These are phyloP conservation scores for Synergus laeviventris DNA, from an alignment of 2,888 invertebrate species.

Conservation along the genomic window DNA sequence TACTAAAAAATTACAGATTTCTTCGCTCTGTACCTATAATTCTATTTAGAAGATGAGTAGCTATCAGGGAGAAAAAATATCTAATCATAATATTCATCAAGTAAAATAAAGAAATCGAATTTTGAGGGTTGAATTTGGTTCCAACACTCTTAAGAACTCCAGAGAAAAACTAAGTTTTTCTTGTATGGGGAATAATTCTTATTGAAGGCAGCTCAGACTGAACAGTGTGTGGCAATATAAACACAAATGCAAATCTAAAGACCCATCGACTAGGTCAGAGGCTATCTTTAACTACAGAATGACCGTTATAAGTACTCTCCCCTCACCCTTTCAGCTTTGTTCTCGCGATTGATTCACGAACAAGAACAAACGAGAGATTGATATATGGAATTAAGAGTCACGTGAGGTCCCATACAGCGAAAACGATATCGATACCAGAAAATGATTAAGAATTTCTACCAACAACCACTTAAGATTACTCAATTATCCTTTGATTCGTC, in stretches of 20 bases:
- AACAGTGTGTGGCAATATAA: neutral
- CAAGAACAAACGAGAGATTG: slow-evolving; percentile 4
- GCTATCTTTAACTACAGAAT: slow-evolving; percentile 16
- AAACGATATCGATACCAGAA: too few relatives aligned
- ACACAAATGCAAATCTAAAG: neutral
- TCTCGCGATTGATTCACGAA: neutral
- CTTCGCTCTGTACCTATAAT: neutral
- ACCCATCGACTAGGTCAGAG: slow-evolving; percentile 5
- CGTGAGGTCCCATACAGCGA: too few relatives aligned
- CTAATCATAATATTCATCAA: neutral
- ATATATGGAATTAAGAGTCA: neutral
- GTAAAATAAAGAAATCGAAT: neutral
- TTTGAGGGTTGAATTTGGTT: neutral
- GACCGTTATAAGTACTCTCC: neutral
- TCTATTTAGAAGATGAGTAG: too few relatives aligned
- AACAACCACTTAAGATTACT: too few relatives aligned
- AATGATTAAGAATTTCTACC: too few relatives aligned
- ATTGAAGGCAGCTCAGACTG: neutral
- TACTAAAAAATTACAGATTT: neutral
- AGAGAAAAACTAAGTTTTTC: neutral
- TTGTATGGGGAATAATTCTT: neutral
- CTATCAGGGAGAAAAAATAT: too few relatives aligned
- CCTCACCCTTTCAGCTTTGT: neutral
- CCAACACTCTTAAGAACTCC: too few relatives aligned
- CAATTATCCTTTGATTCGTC: too few relatives aligned